Base-by-base conservation (phyloP, 1,140 invertebrate genomes). In the Caenorhabditis brenneri region DNA sequence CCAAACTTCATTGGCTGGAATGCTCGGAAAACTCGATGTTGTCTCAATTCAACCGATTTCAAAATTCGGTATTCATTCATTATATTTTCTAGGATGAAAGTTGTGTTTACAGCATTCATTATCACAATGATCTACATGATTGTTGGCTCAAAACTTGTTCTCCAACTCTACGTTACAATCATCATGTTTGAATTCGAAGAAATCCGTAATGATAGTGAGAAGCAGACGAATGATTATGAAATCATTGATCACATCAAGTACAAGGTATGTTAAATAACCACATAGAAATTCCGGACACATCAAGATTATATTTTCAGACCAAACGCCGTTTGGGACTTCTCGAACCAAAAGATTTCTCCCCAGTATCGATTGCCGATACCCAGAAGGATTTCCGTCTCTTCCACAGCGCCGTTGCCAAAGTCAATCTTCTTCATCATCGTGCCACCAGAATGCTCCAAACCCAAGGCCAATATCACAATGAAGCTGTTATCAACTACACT, bases 161-260 rank as follows among this genome's bases (percentile, higher is more conserved):
- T 93, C 81, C 93, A 93, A 87, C 92, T 93, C 88, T 92, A 93
- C 87, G 88, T 93, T 19, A 93, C 93, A 0, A 93, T 93, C 82
- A 91, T 93, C 39, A 92, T 93, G 42, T 92, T 92, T 58, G 91
- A 92, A 0, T 93, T 93, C 88, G 87, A 91, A 33, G 49, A 48
- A 24, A 86, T 87, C 22, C 81, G 86, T 51, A 84, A 80, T 55
- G 86, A 87, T 31, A 53, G 81, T 24, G 58, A 84, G 19, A 74
- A 83, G 22, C 86, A 87, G 83, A 83, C 85, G 5, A 87, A 87
- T 51, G 86, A 87, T 27, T 87, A 87, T 53, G 86, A 87, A 42
- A 53, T 87, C 5, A 27, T 87, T 1, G 81, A 87, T 24, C 86
- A 87, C 24, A 46, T 87, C 12, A 53, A 80, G 48, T 85, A 58